phyloP scores from a whole-genome alignment of 2,113 vertebrate species.

The Cariama cristata region DNA sequence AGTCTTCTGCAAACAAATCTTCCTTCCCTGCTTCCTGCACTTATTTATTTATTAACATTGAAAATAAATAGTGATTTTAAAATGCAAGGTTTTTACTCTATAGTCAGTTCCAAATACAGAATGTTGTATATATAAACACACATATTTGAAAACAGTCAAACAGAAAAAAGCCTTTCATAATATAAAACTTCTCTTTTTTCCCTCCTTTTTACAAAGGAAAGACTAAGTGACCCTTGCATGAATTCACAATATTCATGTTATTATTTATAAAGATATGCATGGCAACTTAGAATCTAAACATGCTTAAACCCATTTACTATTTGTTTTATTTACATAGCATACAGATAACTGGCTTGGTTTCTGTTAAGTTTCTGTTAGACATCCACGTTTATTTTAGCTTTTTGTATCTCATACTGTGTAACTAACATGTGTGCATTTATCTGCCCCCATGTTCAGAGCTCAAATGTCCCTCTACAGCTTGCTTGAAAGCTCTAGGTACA shows the following conservation, averaged over 20 bases:
- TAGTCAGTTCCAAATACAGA: neutral
- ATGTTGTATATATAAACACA: neutral
- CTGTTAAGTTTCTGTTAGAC: neutral
- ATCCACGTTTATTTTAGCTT: neutral
- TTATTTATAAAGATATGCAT: neutral
- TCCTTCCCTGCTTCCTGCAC: neutral
- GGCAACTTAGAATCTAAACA: neutral
- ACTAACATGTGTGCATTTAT: neutral
- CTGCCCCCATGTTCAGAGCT: rapidly evolving
- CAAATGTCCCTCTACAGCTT: rapidly evolving
- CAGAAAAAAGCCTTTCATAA: neutral
- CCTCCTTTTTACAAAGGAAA: neutral
- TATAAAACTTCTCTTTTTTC: neutral
- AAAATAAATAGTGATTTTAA: neutral
- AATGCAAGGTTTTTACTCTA: neutral
- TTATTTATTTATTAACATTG: neutral
- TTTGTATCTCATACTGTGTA: neutral
- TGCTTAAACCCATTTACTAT: neutral
- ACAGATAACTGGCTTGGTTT: neutral
- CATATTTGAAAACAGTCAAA: neutral
- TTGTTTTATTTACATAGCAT: neutral
- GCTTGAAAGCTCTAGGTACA: neutral
- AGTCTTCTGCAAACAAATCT: neutral
- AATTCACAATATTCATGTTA: neutral
- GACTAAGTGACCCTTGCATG: neutral